Base-by-base conservation (phyloP, 1,140 invertebrate species). In the Diorhabda elongata region DNA sequence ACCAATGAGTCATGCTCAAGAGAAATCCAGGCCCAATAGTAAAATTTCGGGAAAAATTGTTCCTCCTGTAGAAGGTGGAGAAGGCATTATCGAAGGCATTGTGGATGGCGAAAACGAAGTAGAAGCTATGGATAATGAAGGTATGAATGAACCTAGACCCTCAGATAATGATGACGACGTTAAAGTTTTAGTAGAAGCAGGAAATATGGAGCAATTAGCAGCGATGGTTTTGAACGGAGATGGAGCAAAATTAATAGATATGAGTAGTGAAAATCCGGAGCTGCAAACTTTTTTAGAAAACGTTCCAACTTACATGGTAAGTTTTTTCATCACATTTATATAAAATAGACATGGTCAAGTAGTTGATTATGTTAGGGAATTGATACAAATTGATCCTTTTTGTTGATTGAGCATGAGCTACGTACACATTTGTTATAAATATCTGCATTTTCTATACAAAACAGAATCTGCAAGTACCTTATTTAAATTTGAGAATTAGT, bases 141-240 rank as follows among this genome's bases (percentile, higher is more conserved):
- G 83, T 68, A 80, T 79, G 72, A 77, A 78, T 70, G 43, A 47
- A 11, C 57, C 42, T 42, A 75, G 71, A 73, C 80, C 76, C 60
- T 60, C 69, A 8, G 61, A 65, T 4, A 72, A 73, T 66, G 87
- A 90, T 67, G 77, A 81, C 42, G 88, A 88, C 75, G 83, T 90
- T 7, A 82, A 83, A 26, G 80, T 83, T 66, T 83, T 90, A 69
- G 87, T 96, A 26, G 88, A 89, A 73, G 85, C 85, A 58, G 92
- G 91, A 3, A 94, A 93, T 75, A 90, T 96, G 88, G 94, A 96
- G 79, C 91, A 94, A 82, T 82, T 97, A 73, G 94, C 94, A n/a
- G 86, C 90, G 65, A 82, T 95, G 72, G 93, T 97, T 2, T 83
- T 97, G 5, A 92, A 92, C 69, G 95, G 95, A 3, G 90, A 95